phyloP scores from a whole-genome alignment of 2,113 vertebrate species.

The Cacatua alba region DNA sequence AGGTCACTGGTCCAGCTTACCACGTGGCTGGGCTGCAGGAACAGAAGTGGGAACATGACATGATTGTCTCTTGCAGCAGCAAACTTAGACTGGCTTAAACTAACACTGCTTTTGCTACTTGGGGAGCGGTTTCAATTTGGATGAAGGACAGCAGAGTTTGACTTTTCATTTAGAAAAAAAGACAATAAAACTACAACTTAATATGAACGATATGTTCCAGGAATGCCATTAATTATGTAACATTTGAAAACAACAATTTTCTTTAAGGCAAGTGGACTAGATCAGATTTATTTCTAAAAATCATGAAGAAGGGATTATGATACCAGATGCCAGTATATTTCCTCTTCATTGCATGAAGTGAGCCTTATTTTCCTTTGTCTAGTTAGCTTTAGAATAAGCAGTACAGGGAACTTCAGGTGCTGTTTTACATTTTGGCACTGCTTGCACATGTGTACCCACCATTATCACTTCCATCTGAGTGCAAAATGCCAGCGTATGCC shows the following conservation, averaged over 20 bases:
- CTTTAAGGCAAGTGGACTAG: background rate
- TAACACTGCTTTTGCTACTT: background rate
- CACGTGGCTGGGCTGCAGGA: background rate
- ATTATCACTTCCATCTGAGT: background rate
- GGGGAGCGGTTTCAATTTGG: background rate
- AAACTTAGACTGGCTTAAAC: background rate
- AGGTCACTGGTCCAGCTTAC: background rate
- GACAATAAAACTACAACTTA: constrained; percentile 18
- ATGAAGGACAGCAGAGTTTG: background rate
- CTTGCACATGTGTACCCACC: background rate
- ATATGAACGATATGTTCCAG: constrained; percentile 21
- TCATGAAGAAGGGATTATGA: background rate
- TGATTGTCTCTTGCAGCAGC: background rate
- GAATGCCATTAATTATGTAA: constrained; percentile 5
- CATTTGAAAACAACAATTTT: background rate
- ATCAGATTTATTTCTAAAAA: background rate
- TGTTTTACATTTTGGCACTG: background rate
- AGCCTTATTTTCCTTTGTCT: background rate
- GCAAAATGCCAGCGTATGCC: background rate
- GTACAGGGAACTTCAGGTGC: background rate
- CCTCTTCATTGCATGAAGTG: background rate
- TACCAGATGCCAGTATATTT: background rate
- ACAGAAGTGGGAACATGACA: background rate
- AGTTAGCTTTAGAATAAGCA: background rate
- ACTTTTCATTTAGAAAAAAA: background rate